Percentiles rank a stretch among this genome's conserved stretches.
Evolutionary conservation across 2,888 invertebrate genomes (phyloP).

Genomic region (Leptopilina drosophilae): DNA sequence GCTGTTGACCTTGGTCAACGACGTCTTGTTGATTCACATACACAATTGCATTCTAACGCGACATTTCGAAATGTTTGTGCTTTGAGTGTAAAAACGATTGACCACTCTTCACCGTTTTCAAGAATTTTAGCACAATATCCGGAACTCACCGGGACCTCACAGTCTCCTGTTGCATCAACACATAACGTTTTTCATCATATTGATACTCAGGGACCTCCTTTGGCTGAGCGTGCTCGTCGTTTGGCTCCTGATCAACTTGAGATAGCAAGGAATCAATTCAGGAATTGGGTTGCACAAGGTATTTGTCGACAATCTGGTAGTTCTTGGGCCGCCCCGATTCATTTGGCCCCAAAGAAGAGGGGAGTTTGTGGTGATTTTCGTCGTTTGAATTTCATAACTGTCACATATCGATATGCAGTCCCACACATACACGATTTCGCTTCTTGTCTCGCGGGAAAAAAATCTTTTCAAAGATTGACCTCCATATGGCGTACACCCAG

Average conservation of each 20-base stretch:
- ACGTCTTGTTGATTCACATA: too few relatives aligned
- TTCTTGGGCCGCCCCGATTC: background rate
- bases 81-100: too few relatives aligned
- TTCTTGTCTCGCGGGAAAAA: slow-evolving; percentile 59
- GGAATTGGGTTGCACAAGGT: background rate
- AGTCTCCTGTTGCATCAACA: background rate
- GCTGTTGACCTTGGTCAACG: too few relatives aligned
- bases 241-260: background rate
- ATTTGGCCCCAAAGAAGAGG: background rate
- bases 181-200: background rate
- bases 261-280: background rate
- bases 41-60: too few relatives aligned
- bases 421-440: slow-evolving; percentile 66
- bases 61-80: too few relatives aligned
- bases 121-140: background rate
- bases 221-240: background rate
- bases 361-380: background rate
- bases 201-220: background rate
- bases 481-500: slow-evolving; percentile 70
- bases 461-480: slow-evolving; percentile 66
- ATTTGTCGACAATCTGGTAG: background rate
- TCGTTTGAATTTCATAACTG: slow-evolving; percentile 54
- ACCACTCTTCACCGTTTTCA: too few relatives aligned
- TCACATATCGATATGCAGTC: slow-evolving; percentile 70
- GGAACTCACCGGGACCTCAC: background rate